Base-by-base conservation (phyloP, 1,140 invertebrate species). In the Aricia agestis region DNA sequence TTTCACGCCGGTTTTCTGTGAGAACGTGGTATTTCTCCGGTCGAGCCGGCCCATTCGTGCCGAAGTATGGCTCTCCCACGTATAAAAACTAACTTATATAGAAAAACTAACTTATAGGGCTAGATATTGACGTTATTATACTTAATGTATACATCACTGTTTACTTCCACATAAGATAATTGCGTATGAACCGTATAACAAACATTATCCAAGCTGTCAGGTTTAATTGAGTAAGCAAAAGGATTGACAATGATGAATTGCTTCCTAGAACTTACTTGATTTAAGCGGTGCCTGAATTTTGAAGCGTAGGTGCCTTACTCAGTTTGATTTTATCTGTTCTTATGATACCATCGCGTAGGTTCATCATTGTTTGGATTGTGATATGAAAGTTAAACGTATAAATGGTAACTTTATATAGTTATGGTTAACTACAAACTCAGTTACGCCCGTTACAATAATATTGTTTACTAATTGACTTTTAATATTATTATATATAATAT, bases 241-340 rank as follows among this genome's bases (percentile, higher is more conserved):
- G 75, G 81, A 81, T 85, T 87, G 87, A 90, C 85, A 87, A 84
- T 86, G 86, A 89, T 76, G 82, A 80, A 88, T 86, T 83, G 80
- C 84, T 85, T 82, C 79, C 82, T 83, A 73, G 74, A 82, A 81
- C 74, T 79, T 74, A 66, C 68, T 78, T 67, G 76, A 71, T 78
- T 76, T 76, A 75, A 74, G 69, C 68, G 71, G 73, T 71, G 72
- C 52, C 70, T 59, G 17, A 75, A 72, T 74, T 72, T 72, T 13
- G 41, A 58, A 2, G 66, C 66, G 67, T 65, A 59, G 66, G 70
- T 41, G 69, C 63, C 41, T 25, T 42, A 36, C 66, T 42, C 25
- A 13, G 65, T 66, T 18, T 45, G 45, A 63, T 69, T 15, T 9
- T 69, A 69, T 69, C 68, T 63, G 36, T 18, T 42, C 58, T 5